A percentile compares a stretch with the other conserved stretches of the same genome.
phyloP scores from a whole-genome alignment of 2,888 invertebrate genomes.

The Ligdia adustata region DNA sequence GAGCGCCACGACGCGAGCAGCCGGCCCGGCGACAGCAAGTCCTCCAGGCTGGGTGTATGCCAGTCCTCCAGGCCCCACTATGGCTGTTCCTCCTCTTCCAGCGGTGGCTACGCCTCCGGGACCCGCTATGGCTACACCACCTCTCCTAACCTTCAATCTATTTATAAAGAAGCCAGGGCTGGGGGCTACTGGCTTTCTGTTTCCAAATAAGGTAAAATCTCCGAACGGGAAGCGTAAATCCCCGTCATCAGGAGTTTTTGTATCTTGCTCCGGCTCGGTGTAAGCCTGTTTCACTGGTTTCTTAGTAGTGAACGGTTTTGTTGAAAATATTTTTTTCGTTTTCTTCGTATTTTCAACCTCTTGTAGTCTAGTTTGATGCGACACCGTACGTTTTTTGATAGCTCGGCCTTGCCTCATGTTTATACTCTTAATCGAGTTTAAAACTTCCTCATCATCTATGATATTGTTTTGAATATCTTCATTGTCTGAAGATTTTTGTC shows the following conservation, averaged over 20 bases:
- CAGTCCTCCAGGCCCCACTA: slow-evolving; percentile 90
- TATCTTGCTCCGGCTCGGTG: slow-evolving; percentile 41
- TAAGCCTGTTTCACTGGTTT: slow-evolving; percentile 53
- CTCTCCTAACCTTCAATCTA: slow-evolving; percentile 87
- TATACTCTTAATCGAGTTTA: slow-evolving; percentile 25
- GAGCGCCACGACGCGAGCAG: slow-evolving; percentile 88
- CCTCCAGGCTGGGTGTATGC: slow-evolving; percentile 91
- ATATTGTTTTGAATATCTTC: slow-evolving; percentile 24
- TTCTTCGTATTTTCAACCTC: slow-evolving; percentile 46
- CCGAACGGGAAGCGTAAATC: slow-evolving; percentile 39
- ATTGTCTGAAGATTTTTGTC: slow-evolving; percentile 53
- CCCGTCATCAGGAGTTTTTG: slow-evolving; percentile 46
- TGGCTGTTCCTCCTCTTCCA: slow-evolving; percentile 91
- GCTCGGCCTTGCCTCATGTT: slow-evolving; percentile 57
- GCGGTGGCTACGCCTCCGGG: slow-evolving; percentile 93
- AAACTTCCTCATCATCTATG: slow-evolving; percentile 20
- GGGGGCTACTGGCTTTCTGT: slow-evolving; percentile 57
- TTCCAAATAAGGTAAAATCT: slow-evolving; percentile 35
- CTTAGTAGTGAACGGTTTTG: slow-evolving; percentile 46
- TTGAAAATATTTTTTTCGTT: slow-evolving; percentile 53
- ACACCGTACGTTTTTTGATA: slow-evolving; percentile 62
- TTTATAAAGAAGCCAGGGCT: slow-evolving; percentile 88
- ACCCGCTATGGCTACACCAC: slow-evolving; percentile 92
- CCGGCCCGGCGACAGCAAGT: slow-evolving; percentile 89
- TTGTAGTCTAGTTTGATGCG: slow-evolving; percentile 46